Base-by-base conservation (phyloP, 2,113 vertebrate genomes). In the Laticauda laticaudata region DNA sequence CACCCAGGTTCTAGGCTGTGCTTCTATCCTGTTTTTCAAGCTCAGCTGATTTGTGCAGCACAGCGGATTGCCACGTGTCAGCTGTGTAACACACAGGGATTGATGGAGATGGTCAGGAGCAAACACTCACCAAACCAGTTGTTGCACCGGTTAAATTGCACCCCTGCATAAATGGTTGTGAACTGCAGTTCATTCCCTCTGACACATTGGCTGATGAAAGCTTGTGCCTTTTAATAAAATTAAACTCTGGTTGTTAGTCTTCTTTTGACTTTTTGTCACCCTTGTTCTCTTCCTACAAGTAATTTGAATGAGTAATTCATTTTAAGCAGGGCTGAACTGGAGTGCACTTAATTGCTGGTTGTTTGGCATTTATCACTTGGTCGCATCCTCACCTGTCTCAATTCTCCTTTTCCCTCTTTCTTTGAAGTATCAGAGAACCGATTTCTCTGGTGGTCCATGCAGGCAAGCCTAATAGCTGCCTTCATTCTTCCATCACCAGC, bases 401-500 rank as follows among this genome's bases (percentile, higher is more conserved):
- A 96, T 24, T 96, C 95, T 94, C 91, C 92, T 94, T 34, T 96
- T 95, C 90, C 93, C 94, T n/a, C 96, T 97, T 94, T 88, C 94
- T 88, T 87, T 94, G 91, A 94, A 96, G 91, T 97, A 94, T 96
- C 97, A 93, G 90, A 93, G 96, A 95, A 96, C 29, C 2, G 94
- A 97, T 97, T 96, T 21, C 55, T 90, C 95, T 95, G 96, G 93
- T 95, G 95, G 95, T 95, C 95, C 92, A 95, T 96, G 97, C 97
- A 97, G 97, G 97, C 96, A 89, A 96, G 95, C 97, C 97, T 96
- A 94, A 97, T 93, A 95, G 97, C 97, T 97, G 97, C 96, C 95
- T 96, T 97, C 98, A 97, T 98, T 97, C 96, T 98, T 97, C 96
- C 96, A 98, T 98, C 98, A 98, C 97, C 98, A 98, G 98, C 98